Evolutionary conservation across 2,888 invertebrate species (phyloP).

Genomic region (Rhagonycha fulva): DNA sequence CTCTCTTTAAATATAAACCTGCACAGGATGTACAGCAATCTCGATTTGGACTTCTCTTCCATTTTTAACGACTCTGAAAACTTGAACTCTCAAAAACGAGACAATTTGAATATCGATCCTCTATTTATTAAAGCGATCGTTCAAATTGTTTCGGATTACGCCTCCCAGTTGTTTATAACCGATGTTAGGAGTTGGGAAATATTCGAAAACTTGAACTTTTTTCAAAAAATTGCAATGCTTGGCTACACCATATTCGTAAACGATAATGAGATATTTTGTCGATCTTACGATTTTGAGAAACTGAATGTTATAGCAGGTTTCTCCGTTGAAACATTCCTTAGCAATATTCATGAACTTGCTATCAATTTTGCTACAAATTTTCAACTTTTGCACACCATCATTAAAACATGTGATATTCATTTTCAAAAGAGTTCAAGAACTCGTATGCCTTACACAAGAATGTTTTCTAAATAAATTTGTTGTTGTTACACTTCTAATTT

Average conservation of each 20-base stretch:
- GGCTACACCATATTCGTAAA: background rate
- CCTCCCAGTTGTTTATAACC: background rate
- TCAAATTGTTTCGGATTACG: background rate
- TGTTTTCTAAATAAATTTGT: background rate
- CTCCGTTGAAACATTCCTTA: background rate
- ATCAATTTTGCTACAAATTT: slow-evolving; percentile 5
- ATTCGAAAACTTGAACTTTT: background rate
- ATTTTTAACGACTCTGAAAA: slow-evolving; percentile 1
- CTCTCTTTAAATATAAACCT: background rate
- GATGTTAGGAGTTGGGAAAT: background rate
- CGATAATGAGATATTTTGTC: background rate
- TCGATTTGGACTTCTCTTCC: background rate
- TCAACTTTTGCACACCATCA: background rate
- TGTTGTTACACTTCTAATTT: background rate
- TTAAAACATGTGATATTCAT: background rate
- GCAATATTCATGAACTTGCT: background rate
- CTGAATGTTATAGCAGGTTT: background rate
- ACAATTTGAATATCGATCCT: background rate
- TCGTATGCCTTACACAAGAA: slow-evolving; percentile 7
- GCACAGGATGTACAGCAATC: background rate
- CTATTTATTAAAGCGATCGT: background rate
- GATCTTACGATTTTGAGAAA: background rate
- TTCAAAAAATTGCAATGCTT: background rate
- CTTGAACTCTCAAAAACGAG: background rate
- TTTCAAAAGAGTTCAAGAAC: background rate